Base-by-base conservation (phyloP, 2,797 vertebrate genomes). In the Bufotes viridis region DNA sequence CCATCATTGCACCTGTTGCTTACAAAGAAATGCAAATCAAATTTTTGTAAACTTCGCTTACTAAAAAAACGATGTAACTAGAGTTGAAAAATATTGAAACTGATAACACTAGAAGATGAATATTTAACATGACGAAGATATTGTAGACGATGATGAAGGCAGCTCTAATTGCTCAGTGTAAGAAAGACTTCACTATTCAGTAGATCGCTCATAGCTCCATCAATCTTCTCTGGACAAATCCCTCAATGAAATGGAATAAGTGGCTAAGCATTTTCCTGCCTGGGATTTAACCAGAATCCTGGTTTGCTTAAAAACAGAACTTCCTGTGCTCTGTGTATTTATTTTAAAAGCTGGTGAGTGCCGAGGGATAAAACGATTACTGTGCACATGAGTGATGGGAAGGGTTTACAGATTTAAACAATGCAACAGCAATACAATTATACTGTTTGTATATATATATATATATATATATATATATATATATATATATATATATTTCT, bases 251-350 rank as follows among this genome's bases (percentile, higher is more conserved):
- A 78, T 78, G 49, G 49, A 78, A 78, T 78, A 78, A 78, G 74
- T 78, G 51, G 51, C 74, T 78, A 78, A 78, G 74, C 74, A 78
- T 78, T 78, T 78, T 78, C 74, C 51, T 78, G 74, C 74, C 74
- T 14, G 74, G 72, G 74, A 12, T 78, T 78, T 78, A 78, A 78
- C 74, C 51, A 78, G 74, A 78, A 53, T 78, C 74, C 53, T n/a
- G n/a, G 49, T 78, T 78, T 78, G 51, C 74, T 78, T 78, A 78
- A 78, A 78, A 78, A 78, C 74, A 78, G 74, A 78, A 78, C 74
- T 78, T 78, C 74, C 74, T 78, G 74, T 13, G 49, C 22, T 78
- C 49, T 12, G 74, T 78, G 74, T 78, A 78, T 78, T 78, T 78
- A 78, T 78, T 78, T 78, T 78, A 55, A 22, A 55, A 53, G 74